These are phyloP conservation scores for Nyctereutes procyonoides DNA, from an alignment of 2,113 vertebrate species.

Conservation along the genomic window DNA sequence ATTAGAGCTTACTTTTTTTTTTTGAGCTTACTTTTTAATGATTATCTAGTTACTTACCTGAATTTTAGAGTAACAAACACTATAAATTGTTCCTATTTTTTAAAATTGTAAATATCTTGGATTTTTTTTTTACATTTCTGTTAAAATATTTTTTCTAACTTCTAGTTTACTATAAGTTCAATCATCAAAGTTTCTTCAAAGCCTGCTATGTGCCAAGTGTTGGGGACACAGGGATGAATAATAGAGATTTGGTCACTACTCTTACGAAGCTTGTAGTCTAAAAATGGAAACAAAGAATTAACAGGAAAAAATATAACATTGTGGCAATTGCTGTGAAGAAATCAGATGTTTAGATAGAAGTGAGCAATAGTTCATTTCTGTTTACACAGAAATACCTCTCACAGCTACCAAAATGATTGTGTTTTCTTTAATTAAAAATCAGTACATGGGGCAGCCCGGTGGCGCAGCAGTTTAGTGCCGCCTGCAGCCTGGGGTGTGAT, in stretches of 20 bases:
- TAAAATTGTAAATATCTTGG: neutral
- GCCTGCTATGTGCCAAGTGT: neutral
- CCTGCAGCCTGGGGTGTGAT: too few relatives aligned
- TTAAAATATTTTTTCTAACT: neutral
- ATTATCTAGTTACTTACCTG: neutral
- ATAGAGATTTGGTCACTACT: neutral
- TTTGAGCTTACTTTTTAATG: neutral
- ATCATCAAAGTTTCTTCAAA: neutral
- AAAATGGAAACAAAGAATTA: neutral
- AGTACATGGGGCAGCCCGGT: too few relatives aligned
- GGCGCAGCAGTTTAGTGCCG: too few relatives aligned
- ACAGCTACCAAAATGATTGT: neutral
- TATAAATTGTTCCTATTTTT: neutral
- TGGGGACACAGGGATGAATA: neutral
- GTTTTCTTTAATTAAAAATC: slow-evolving; percentile 2
- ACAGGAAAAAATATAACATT: neutral
- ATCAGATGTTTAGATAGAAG: neutral
- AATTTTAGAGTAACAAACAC: neutral
- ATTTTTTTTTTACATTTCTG: neutral
- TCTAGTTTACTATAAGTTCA: neutral
- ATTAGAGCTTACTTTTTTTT: neutral
- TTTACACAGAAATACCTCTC: neutral
- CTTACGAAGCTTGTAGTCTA: neutral
- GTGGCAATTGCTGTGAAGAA: neutral
- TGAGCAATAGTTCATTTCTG: neutral